phyloP scores from a whole-genome alignment of 2,888 invertebrate genomes.

The Drosophila neonasuta region DNA sequence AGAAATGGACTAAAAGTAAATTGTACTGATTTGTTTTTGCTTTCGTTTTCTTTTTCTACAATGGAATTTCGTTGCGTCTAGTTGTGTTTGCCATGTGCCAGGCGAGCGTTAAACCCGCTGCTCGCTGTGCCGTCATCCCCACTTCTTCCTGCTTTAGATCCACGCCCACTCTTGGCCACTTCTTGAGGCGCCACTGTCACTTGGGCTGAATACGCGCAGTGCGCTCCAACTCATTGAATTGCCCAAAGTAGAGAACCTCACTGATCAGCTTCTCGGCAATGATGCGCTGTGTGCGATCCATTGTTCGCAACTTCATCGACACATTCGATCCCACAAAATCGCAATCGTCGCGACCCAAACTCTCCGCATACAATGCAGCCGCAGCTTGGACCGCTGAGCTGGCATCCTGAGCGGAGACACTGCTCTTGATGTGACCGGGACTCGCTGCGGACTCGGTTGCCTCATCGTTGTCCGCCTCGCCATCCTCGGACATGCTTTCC shows the following conservation, averaged over 20 bases:
- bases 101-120: slow-evolving; percentile 36
- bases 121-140: slow-evolving; percentile 8
- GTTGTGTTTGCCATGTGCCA: slow-evolving; percentile 62
- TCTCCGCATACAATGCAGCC: slow-evolving; percentile 77
- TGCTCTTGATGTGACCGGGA: slow-evolving; percentile 68
- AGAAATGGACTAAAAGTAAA: slow-evolving; percentile 59
- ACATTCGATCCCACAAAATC: slow-evolving; percentile 81
- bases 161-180: slow-evolving; percentile 46
- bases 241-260: slow-evolving; percentile 81
- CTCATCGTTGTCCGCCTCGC: slow-evolving; percentile 66
- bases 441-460: slow-evolving; percentile 70
- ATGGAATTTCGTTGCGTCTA: slow-evolving; percentile 61
- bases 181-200: slow-evolving; percentile 71
- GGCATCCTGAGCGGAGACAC: slow-evolving; percentile 69
- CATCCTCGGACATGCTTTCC: slow-evolving; percentile 77
- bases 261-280: slow-evolving; percentile 81
- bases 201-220: slow-evolving; percentile 80
- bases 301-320: slow-evolving; percentile 79
- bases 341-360: slow-evolving; percentile 78
- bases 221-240: slow-evolving; percentile 81
- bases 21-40: slow-evolving; percentile 59
- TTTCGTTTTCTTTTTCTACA: slow-evolving; percentile 29
- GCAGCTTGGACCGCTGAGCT: slow-evolving; percentile 73
- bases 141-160: slow-evolving; percentile 20
- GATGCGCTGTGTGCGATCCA: slow-evolving; percentile 81